A percentile compares a stretch with the other conserved stretches of the same genome.
phyloP scores from a whole-genome alignment of 2,888 invertebrate genomes.

The Brachyptera putata region DNA sequence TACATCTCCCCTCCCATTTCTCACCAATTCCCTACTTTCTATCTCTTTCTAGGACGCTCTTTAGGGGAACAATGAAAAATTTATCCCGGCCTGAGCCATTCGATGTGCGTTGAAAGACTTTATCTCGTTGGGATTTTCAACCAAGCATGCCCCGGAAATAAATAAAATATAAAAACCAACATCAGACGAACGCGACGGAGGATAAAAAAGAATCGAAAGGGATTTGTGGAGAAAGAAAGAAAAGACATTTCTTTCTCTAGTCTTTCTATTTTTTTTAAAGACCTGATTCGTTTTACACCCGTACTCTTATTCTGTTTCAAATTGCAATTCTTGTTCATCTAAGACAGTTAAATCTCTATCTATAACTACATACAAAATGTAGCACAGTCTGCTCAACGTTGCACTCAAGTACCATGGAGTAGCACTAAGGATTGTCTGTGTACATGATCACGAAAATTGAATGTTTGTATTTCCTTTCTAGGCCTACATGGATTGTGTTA shows the following conservation, averaged over 20 bases:
- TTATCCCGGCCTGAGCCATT: conserved; percentile 18
- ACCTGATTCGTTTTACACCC: conserved; percentile 20
- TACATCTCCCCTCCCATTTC: too few relatives aligned
- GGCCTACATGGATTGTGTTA: too few relatives aligned
- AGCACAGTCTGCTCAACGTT: too few relatives aligned
- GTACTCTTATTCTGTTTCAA: conserved; percentile 21
- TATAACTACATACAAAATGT: neutral
- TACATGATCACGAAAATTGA: too few relatives aligned
- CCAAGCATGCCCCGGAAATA: conserved; percentile 24
- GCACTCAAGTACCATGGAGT: too few relatives aligned
- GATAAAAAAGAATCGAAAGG: conserved; percentile 17
- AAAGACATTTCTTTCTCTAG: conserved; percentile 14
- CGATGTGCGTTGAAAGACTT: conserved; percentile 14
- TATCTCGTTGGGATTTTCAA: conserved; percentile 16
- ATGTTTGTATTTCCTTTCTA: too few relatives aligned
- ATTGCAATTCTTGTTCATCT: conserved; percentile 21
- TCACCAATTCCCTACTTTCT: too few relatives aligned
- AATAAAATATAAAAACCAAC: conserved; percentile 24
- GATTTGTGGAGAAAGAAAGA: conserved; percentile 19
- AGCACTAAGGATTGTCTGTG: too few relatives aligned
- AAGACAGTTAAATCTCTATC: conserved; percentile 15
- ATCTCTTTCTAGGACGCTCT: conserved; percentile 18
- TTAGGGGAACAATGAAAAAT: conserved; percentile 21
- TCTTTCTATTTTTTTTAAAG: too few relatives aligned
- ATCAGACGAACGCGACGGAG: conserved; percentile 16